These are phyloP conservation scores for Melanotaenia parkinsoni DNA, from an alignment of 2,797 vertebrate genomes.

Conservation along the genomic window DNA sequence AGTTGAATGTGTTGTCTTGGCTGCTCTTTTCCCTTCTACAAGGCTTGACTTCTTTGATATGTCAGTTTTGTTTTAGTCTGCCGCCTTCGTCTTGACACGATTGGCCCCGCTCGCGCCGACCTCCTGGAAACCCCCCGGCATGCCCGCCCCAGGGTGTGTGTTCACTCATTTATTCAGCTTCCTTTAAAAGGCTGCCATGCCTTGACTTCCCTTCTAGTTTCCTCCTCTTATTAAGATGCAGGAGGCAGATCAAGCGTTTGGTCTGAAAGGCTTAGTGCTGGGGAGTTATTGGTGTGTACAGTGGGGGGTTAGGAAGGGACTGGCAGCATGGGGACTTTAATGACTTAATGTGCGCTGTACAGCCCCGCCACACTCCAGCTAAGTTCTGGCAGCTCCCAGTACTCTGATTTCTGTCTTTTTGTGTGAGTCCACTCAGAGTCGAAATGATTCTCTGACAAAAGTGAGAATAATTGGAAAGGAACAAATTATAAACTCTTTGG, in stretches of 20 bases:
- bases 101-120: constrained; percentile 70
- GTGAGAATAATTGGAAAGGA: constrained; percentile 71
- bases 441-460: constrained; percentile 65
- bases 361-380: constrained; percentile 44
- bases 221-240: constrained; percentile 80
- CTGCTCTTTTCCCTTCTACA: constrained; percentile 72
- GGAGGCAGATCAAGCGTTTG: constrained; percentile 65
- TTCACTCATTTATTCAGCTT: constrained; percentile 82
- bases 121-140: constrained; percentile 78
- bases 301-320: constrained; percentile 64
- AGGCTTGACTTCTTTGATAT: constrained; percentile 79
- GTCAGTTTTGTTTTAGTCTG: constrained; percentile 81
- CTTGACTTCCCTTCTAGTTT: constrained; percentile 78
- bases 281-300: constrained; percentile 59
- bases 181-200: constrained; percentile 79
- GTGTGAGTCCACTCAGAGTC: constrained; percentile 46
- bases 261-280: constrained; percentile 64
- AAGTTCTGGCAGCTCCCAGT: constrained; percentile 43
- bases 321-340: constrained; percentile 62
- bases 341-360: constrained; percentile 68
- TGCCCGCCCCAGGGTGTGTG: constrained; percentile 76
- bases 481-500: constrained; percentile 68
- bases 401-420: constrained; percentile 61
- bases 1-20: constrained; percentile 67
- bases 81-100: constrained; percentile 79